Evolutionary conservation across 2,113 vertebrate species (phyloP).

Genomic region (Hirundichthys speculiger): DNA sequence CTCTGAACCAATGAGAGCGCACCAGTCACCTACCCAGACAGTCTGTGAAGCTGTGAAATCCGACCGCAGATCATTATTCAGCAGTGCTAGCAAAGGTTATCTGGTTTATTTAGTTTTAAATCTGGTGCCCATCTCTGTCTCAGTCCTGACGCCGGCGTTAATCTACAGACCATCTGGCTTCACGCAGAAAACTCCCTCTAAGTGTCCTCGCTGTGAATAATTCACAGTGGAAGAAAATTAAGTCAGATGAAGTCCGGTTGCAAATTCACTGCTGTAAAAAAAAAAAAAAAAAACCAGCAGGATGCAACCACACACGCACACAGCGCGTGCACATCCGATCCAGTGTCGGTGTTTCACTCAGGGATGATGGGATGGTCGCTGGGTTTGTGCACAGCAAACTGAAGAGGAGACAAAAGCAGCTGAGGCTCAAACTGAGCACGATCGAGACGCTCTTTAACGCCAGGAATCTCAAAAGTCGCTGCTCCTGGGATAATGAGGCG

Average conservation of each 20-base stretch:
- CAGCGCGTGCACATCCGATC: slow-evolving; percentile 10
- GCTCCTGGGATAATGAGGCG: slow-evolving; percentile 76
- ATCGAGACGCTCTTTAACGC: slow-evolving; percentile 79
- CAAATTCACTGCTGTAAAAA: slow-evolving; percentile 2
- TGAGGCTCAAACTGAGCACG: slow-evolving; percentile 61
- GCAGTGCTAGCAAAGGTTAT: slow-evolving; percentile 49
- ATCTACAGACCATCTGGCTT: slow-evolving; percentile 63
- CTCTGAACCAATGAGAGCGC: slow-evolving; percentile 60
- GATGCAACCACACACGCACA: slow-evolving; percentile 9
- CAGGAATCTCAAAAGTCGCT: slow-evolving; percentile 73
- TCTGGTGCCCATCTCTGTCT: slow-evolving; percentile 39
- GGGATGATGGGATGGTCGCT: slow-evolving; percentile 16
- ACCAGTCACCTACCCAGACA: slow-evolving; percentile 61
- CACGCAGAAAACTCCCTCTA: slow-evolving; percentile 43
- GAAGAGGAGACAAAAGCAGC: slow-evolving; percentile 52
- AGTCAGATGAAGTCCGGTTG: slow-evolving; percentile 16
- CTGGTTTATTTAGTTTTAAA: slow-evolving; percentile 34
- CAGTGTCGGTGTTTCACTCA: slow-evolving; percentile 18
- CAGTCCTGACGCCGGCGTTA: slow-evolving; percentile 25
- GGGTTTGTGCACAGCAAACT: slow-evolving; percentile 49
- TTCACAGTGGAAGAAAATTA: slow-evolving; percentile 25
- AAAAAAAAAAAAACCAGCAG: too few species aligned
- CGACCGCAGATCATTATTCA: slow-evolving; percentile 60
- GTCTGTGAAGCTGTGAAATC: slow-evolving; percentile 61
- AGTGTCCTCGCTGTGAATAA: slow-evolving; percentile 43